Conservation (phyloP, 2,113 vertebrate species). For the Connochaetes taurinus region DNA sequence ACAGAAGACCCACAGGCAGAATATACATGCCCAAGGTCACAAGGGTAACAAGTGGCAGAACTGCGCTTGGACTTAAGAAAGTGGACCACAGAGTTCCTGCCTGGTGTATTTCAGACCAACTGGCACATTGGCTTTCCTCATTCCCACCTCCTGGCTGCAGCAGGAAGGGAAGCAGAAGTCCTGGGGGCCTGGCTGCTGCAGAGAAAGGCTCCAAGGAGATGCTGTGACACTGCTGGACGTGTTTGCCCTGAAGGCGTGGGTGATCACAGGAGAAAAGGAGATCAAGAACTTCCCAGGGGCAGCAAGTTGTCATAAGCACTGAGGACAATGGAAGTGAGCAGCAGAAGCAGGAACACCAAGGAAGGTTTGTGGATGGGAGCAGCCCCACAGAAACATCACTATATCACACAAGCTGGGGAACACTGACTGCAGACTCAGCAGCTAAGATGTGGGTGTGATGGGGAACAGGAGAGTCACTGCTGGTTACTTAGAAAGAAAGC, state of each 20-base stretch:
- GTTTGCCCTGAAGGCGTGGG: neutral
- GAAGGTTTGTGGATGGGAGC: rapidly evolving
- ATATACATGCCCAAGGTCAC: neutral
- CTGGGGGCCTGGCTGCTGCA: neutral
- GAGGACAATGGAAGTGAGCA: neutral
- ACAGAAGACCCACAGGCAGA: neutral
- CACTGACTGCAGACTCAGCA: neutral
- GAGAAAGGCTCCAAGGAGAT: neutral
- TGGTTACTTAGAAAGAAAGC: neutral
- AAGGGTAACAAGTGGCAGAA: neutral
- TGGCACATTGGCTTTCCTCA: too few species aligned
- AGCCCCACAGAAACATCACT: neutral
- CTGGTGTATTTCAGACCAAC: neutral
- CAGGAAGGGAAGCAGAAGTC: neutral
- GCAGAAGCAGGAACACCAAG: neutral
- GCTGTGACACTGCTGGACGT: rapidly evolving
- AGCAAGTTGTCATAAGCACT: neutral
- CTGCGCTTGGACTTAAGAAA: neutral
- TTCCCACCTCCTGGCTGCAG: neutral
- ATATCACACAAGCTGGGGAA: neutral
- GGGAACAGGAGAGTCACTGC: neutral
- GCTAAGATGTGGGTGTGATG: neutral
- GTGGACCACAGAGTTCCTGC: neutral
- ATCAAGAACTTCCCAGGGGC: neutral
- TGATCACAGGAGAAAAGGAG: neutral